A percentile compares a stretch with the other conserved stretches of the same genome.
Conservation (phyloP, 2,888 invertebrate species). For the Nymphalis urticae region DNA sequence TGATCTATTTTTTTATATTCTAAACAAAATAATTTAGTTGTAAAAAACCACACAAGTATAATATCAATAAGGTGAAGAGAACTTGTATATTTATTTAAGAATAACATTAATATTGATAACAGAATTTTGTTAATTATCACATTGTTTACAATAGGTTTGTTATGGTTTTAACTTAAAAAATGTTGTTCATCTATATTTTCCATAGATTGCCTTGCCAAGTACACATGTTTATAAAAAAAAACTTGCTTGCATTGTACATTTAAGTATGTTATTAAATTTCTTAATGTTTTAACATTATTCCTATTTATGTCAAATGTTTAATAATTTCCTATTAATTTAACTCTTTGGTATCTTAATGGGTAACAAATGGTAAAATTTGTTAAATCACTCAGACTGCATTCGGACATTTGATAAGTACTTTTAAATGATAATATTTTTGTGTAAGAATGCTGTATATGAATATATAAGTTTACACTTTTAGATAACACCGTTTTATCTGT, state of each 20-base stretch:
- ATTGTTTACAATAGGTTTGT: conserved; percentile 2
- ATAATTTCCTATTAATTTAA: too few relatives aligned
- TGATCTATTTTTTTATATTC: conserved; percentile 8
- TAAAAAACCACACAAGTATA: conserved; percentile 1
- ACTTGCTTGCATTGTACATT: too few relatives aligned
- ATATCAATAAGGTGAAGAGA: conserved; percentile 17
- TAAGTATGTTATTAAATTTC: too few relatives aligned
- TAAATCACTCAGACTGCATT: too few relatives aligned
- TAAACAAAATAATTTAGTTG: conserved; percentile 7
- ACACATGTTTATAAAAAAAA: too few relatives aligned
- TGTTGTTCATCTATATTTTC: too few relatives aligned
- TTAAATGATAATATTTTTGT: conserved; percentile 2
- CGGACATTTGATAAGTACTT: background rate
- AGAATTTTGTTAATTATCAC: conserved; percentile 2
- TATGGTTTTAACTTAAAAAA: background rate
- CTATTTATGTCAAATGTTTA: too few relatives aligned
- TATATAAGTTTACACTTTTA: background rate
- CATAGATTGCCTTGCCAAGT: too few relatives aligned
- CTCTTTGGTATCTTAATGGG: too few relatives aligned
- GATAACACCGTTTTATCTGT: background rate
- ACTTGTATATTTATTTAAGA: background rate
- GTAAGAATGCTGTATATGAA: background rate
- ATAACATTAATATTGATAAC: conserved; percentile 5
- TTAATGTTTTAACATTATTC: too few relatives aligned
- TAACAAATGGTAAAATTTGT: too few relatives aligned